Percentiles rank a stretch among this genome's conserved stretches.
These are phyloP conservation scores for Chrysogorgia sp. DNA, from an alignment of 92 coral and sea anemone species.

Conservation along the genomic window DNA sequence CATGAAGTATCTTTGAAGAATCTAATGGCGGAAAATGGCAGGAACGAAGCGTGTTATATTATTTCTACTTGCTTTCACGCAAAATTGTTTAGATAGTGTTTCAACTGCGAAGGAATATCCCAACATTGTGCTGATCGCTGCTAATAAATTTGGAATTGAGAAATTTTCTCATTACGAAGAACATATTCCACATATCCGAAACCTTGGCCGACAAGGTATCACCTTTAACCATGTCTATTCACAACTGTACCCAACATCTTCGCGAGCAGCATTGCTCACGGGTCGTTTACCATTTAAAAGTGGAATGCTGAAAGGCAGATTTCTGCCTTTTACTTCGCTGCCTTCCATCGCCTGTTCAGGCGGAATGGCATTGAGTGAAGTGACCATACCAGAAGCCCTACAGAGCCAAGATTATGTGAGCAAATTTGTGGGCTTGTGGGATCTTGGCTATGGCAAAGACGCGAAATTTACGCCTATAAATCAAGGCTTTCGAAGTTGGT, in stretches of 20 bases:
- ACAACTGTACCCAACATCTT: slow-evolving; percentile 72
- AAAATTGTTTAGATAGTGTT: background rate
- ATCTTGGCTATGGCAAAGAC: slow-evolving; percentile 76
- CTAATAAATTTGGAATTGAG: slow-evolving; percentile 22
- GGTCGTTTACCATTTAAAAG: slow-evolving; percentile 90
- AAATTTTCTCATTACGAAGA: background rate
- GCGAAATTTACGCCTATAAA: slow-evolving; percentile 71
- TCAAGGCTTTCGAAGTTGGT: slow-evolving; percentile 90
- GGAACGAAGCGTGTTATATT: background rate
- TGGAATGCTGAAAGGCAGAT: slow-evolving; percentile 85
- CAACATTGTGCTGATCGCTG: slow-evolving; percentile 20
- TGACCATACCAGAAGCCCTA: slow-evolving; percentile 72
- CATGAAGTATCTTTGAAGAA: slow-evolving; percentile 13
- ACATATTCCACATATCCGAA: slow-evolving; percentile 54
- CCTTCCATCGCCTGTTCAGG: slow-evolving; percentile 91
- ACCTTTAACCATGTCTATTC: slow-evolving; percentile 78
- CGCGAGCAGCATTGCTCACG: slow-evolving; percentile 85
- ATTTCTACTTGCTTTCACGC: slow-evolving; percentile 1
- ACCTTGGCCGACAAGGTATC: slow-evolving; percentile 61
- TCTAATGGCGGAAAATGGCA: slow-evolving; percentile 23
- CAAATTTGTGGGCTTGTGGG: slow-evolving; percentile 90
- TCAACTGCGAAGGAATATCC: background rate
- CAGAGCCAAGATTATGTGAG: slow-evolving; percentile 63
- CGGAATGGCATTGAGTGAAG: slow-evolving; percentile 71
- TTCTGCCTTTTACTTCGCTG: slow-evolving; percentile 72